phyloP scores from a whole-genome alignment of 2,888 invertebrate species.

The Pachliopta kotzebuea region DNA sequence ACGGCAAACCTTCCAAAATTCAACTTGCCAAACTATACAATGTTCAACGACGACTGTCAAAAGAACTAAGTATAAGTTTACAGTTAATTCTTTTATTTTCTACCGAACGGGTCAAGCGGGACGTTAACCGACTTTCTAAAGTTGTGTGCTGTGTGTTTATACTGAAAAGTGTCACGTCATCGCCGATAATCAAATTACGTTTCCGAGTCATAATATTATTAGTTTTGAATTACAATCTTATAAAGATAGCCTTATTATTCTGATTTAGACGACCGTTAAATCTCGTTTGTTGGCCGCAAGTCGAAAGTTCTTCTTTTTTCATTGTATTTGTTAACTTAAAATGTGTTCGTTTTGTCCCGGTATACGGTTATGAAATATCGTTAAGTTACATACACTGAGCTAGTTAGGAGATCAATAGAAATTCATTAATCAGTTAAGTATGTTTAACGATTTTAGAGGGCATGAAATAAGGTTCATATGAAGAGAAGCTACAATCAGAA shows the following conservation, averaged over 20 bases:
- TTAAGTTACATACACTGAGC: neutral
- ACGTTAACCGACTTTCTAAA: conserved; percentile 30
- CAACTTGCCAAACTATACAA: conserved; percentile 2
- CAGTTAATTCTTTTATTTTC: conserved; percentile 28
- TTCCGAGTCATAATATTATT: conserved; percentile 28
- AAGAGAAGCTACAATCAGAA: no score
- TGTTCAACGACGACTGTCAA: conserved; percentile 4
- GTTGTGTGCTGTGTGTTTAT: conserved; percentile 25
- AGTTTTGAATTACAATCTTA: conserved; percentile 25
- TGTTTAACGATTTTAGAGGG: no score
- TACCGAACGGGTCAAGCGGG: conserved; percentile 24
- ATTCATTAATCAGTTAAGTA: neutral
- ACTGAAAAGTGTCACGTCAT: conserved; percentile 24
- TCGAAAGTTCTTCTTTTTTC: neutral
- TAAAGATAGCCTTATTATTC: conserved; percentile 27
- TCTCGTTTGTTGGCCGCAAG: conserved; percentile 6
- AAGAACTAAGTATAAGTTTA: conserved; percentile 15
- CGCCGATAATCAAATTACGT: conserved; percentile 29
- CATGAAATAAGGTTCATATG: no score
- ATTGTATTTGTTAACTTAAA: neutral
- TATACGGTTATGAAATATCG: neutral
- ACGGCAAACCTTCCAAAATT: neutral
- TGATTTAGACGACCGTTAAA: conserved; percentile 10
- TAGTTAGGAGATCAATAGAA: neutral
- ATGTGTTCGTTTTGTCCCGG: neutral